Conservation (phyloP, 92 coral and sea anemone species). For the Pocillopora grandis region DNA sequence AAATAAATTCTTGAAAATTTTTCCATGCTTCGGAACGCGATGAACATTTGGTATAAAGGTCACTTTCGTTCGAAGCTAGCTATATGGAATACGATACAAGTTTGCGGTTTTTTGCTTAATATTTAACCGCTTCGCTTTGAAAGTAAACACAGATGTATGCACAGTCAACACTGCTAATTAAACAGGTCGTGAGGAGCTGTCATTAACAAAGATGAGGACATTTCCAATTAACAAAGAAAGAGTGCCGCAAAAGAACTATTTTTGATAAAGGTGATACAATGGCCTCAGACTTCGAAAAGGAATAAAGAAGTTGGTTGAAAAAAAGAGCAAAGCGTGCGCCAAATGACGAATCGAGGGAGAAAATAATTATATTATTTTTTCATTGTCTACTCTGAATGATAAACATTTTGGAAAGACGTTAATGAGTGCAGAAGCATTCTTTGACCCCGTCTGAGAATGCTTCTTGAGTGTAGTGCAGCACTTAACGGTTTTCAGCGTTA, state of each 20-base stretch:
- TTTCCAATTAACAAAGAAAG: neutral
- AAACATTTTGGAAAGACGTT: no score
- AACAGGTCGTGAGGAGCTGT: neutral
- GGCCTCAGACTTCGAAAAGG: neutral
- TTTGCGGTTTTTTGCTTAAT: constrained; percentile 15
- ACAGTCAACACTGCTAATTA: constrained; percentile 1
- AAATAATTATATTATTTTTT: no score
- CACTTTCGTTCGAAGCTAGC: neutral
- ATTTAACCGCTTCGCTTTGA: constrained; percentile 9
- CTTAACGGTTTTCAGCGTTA: no score
- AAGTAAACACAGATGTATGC: constrained; percentile 20
- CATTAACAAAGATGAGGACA: neutral
- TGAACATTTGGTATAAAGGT: neutral
- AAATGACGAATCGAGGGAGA: no score
- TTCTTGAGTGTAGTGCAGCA: no score
- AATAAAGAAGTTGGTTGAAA: neutral
- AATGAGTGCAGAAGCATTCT: no score
- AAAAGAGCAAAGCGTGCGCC: no score
- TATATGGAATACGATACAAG: constrained; percentile 20
- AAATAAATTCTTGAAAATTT: constrained; percentile 10
- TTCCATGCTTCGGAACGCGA: neutral
- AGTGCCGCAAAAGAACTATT: neutral
- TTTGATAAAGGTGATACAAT: neutral
- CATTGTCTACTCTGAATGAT: no score
- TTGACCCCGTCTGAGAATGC: no score